A percentile compares a stretch with the other conserved stretches of the same genome.
Conservation (phyloP, 2,888 invertebrate species). For the Mantis religiosa region DNA sequence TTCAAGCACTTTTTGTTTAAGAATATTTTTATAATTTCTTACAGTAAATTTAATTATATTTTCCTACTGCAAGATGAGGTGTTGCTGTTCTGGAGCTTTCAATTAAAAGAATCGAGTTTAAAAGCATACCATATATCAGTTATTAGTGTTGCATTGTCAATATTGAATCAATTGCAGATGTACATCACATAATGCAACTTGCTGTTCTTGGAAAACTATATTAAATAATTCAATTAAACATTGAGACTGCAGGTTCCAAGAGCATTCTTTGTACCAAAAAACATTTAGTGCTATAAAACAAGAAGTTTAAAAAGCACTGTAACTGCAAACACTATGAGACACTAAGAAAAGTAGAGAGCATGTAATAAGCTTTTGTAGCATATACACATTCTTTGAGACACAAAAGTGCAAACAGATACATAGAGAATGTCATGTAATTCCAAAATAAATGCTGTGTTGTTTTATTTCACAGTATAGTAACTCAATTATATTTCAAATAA, state of each 20-base stretch:
- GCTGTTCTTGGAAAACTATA: background rate
- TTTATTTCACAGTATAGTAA: no score
- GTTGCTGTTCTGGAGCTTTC: no score
- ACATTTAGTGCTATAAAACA: background rate
- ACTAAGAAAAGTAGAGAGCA: background rate
- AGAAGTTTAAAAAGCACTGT: background rate
- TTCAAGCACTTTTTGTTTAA: no score
- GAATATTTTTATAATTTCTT: no score
- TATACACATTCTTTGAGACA: background rate
- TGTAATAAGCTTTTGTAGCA: background rate
- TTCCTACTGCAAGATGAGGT: no score
- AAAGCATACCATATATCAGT: no score
- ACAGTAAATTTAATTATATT: no score
- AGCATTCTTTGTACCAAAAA: background rate
- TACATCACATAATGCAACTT: no score
- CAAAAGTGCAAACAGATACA: background rate
- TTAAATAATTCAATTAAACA: background rate
- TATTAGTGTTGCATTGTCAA: no score
- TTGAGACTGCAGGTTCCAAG: background rate
- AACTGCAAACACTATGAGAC: background rate
- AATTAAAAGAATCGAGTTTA: no score
- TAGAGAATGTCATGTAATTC: background rate
- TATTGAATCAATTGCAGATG: no score
- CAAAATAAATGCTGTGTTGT: background rate
- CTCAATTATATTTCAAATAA: no score